Evolutionary conservation across 2,888 invertebrate species (phyloP), one percentile per base, ranked within the genome.

Genomic region (Capitulum mitella): DNA sequence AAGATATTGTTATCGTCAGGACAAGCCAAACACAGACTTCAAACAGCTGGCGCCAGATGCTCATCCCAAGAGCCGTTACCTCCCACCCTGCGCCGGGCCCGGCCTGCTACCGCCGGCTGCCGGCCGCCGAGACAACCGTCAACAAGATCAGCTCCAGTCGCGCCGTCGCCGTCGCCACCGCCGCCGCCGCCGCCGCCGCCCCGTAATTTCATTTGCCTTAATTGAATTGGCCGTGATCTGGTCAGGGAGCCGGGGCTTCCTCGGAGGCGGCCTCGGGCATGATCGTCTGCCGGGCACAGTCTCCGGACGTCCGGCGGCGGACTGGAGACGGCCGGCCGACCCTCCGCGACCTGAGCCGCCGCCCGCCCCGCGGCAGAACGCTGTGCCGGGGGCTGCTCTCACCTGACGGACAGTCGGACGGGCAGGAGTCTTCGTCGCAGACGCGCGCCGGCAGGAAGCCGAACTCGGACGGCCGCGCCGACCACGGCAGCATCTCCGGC

Each of bases 171-270:
- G 10, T 14, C 8, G 46, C 46, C 10, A 46, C 46, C 46, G 46
- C 10, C 46, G 14, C 10, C 46, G 46, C 10, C 51, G 51, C 19
- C 51, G 51, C 19, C 51, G 51, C 51, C 12, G 51, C 46, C 19
- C 10, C 58, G 58, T 58, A 58, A 58, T 58, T 58, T n/a, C 58
- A 58, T 58, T 58, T 58, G 29, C 58, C n/a, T n/a, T 58, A 58
- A 58, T 58, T 58, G 58, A 58, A 58, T 58, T 58, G 58, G 29
- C 58, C 12, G 58, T 12, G 29, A 58, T 58, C 58, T 58, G n/a
- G 58, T 58, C 58, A n/a, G 29, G 58, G 29, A 29, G 10, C 6
- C 29, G 58, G 58, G 58, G 58, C 58, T 58, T 58, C 58, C n/a
- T n/a, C 10, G 3, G 51, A 8, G 29, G 58, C 29, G n/a, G n/a